Percentiles rank a stretch among this genome's conserved stretches.
These are phyloP conservation scores for Amphipoea lucens DNA, from an alignment of 2,888 invertebrate species.

Conservation along the genomic window DNA sequence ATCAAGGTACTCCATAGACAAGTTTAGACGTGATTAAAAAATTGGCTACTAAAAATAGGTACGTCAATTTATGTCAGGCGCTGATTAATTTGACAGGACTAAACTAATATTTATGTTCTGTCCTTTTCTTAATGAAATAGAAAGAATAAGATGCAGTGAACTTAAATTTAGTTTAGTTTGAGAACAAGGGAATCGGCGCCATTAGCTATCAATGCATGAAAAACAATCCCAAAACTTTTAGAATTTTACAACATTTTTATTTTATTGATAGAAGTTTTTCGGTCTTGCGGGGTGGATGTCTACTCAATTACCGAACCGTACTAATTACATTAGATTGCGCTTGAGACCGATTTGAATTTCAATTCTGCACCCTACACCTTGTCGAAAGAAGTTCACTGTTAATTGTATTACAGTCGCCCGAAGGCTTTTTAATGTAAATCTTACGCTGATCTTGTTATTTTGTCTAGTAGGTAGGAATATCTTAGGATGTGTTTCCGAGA, in stretches of 20 bases:
- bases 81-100: too few relatives aligned
- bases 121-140: too few relatives aligned
- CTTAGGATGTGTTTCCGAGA: not conserved
- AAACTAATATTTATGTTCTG: too few relatives aligned
- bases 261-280: conserved; percentile 68
- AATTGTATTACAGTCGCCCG: conserved; percentile 84
- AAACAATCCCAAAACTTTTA: conserved; percentile 37
- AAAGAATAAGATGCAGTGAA: too few relatives aligned
- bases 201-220: conserved; percentile 14
- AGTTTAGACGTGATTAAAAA: too few relatives aligned
- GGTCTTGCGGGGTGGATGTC: conserved; percentile 77
- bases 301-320: conserved; percentile 85
- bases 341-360: conserved; percentile 87
- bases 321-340: conserved; percentile 87
- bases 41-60: too few relatives aligned
- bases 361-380: conserved; percentile 81
- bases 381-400: conserved; percentile 82
- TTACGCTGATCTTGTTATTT: conserved; percentile 67
- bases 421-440: conserved; percentile 84
- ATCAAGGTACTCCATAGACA: too few relatives aligned
- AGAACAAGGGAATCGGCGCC: too few relatives aligned
- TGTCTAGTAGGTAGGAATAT: conserved; percentile 19
- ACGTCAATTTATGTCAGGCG: too few relatives aligned
- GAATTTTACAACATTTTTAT: conserved; percentile 59
- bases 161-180: too few relatives aligned